A percentile compares a stretch with the other conserved stretches of the same genome.
Evolutionary conservation across 2,797 vertebrate species (phyloP).

Genomic region (Enteromius treurensis): DNA sequence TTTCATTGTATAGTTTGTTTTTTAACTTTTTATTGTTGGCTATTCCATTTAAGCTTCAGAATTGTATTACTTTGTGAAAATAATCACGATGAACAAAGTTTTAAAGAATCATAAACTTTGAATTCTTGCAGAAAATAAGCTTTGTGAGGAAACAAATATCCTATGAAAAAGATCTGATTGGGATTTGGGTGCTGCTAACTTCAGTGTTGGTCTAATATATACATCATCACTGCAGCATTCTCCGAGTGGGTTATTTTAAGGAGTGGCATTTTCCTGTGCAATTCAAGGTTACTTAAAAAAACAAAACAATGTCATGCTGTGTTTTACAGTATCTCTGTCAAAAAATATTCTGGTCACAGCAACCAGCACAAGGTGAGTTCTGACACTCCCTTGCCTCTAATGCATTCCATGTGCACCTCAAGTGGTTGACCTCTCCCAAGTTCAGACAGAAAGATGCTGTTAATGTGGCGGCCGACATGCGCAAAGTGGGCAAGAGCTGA

Average conservation of each 20-base stretch:
- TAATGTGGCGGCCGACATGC: constrained; percentile 66
- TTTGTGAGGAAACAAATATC: background rate
- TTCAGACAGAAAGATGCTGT: constrained; percentile 65
- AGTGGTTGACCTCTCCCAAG: constrained; percentile 39
- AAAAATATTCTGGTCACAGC: constrained; percentile 46
- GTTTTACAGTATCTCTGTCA: constrained; percentile 54
- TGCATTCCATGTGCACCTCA: constrained; percentile 39
- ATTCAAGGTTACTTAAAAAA: constrained; percentile 52
- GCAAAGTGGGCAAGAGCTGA: constrained; percentile 59
- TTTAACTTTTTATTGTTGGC: background rate
- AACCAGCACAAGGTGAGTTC: constrained; percentile 50
- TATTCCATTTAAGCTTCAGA: background rate
- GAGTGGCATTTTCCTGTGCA: constrained; percentile 21
- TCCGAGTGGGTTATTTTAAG: constrained; percentile 25
- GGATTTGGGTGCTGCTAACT: background rate
- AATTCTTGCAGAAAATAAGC: no score
- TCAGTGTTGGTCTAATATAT: background rate
- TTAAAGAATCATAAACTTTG: background rate
- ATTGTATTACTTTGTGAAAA: background rate
- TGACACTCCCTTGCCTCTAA: constrained; percentile 33
- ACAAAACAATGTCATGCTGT: constrained; percentile 26
- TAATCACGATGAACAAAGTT: background rate
- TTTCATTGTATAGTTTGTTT: background rate
- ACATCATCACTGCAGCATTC: background rate
- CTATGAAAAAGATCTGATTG: background rate